A percentile compares a stretch with the other conserved stretches of the same genome.
These are phyloP conservation scores for Hassar affinis DNA, from an alignment of 2,113 vertebrate species.

Conservation along the genomic window DNA sequence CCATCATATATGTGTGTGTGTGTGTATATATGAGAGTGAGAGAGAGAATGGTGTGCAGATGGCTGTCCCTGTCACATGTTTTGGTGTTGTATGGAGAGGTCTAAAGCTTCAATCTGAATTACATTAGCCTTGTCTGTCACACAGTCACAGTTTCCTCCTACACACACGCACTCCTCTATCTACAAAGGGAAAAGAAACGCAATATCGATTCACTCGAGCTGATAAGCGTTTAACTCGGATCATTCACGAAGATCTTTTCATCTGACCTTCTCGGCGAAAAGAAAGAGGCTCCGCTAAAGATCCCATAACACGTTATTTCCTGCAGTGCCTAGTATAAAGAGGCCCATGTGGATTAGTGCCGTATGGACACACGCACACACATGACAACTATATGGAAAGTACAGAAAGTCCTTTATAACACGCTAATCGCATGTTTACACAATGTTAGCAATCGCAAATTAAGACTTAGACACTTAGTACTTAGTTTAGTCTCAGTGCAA, in stretches of 20 bases:
- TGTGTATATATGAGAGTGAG: slow-evolving; percentile 23
- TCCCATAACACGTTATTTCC: slow-evolving; percentile 35
- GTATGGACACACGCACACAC: not conserved
- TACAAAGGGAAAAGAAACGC: slow-evolving; percentile 55
- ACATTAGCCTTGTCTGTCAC: slow-evolving; percentile 71
- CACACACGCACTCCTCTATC: slow-evolving; percentile 13
- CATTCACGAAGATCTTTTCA: slow-evolving; percentile 55
- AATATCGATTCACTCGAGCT: slow-evolving; percentile 60
- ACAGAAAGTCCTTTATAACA: not conserved
- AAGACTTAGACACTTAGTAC: not conserved
- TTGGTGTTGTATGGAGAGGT: slow-evolving; percentile 63
- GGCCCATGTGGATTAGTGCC: slow-evolving; percentile 9
- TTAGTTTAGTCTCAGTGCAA: not conserved
- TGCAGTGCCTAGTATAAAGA: slow-evolving; percentile 5
- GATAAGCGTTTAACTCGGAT: slow-evolving; percentile 65
- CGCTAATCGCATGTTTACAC: not conserved
- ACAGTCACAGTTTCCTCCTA: slow-evolving; percentile 69
- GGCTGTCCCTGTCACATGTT: slow-evolving; percentile 64
- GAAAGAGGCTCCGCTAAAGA: slow-evolving; percentile 17
- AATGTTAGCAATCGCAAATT: not conserved
- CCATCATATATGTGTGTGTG: slow-evolving; percentile 52
- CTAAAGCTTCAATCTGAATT: slow-evolving; percentile 66
- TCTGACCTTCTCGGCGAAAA: slow-evolving; percentile 30
- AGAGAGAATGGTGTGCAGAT: slow-evolving; percentile 72
- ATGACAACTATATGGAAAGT: not conserved